Conservation (phyloP, 2,888 invertebrate species). For the Alloscopus bannaensis region DNA sequence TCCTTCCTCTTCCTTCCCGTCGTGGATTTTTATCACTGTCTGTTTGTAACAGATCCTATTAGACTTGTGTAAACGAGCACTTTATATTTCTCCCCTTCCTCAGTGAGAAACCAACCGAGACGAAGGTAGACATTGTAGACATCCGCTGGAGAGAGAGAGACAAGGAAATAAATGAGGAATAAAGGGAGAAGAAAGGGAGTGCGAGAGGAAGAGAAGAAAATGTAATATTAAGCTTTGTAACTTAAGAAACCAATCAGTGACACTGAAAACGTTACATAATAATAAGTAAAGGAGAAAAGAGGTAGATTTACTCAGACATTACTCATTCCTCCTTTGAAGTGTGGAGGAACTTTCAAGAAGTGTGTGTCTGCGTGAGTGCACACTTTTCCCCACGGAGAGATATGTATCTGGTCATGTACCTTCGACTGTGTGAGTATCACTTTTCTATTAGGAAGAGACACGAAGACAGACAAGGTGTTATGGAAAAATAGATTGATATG, state of each 20-base stretch:
- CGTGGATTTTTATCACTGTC: conserved; percentile 54
- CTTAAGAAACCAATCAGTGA: conserved; percentile 56
- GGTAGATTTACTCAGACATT: conserved; percentile 45
- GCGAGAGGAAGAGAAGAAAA: background rate
- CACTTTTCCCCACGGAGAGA: background rate
- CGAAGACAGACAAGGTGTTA: conserved; percentile 41
- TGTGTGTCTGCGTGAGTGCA: background rate
- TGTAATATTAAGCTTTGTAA: conserved; percentile 30
- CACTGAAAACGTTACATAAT: conserved; percentile 43
- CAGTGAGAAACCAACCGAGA: background rate
- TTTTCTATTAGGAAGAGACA: too few relatives aligned
- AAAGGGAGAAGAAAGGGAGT: conserved; percentile 12
- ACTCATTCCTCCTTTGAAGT: conserved; percentile 34
- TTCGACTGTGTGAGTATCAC: too few relatives aligned
- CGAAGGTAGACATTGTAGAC: background rate
- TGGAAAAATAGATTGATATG: conserved; percentile 54
- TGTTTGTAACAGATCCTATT: conserved; percentile 42
- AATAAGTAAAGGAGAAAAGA: conserved; percentile 17
- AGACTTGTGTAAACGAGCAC: conserved; percentile 39
- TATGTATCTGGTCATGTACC: too few relatives aligned
- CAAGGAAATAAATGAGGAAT: conserved; percentile 4
- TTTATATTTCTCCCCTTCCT: conserved; percentile 5
- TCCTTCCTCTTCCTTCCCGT: conserved; percentile 32
- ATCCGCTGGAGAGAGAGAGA: background rate
- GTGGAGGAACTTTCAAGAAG: background rate